Conservation (phyloP, 2,113 vertebrate genomes). For the Pluvianellus socialis region DNA sequence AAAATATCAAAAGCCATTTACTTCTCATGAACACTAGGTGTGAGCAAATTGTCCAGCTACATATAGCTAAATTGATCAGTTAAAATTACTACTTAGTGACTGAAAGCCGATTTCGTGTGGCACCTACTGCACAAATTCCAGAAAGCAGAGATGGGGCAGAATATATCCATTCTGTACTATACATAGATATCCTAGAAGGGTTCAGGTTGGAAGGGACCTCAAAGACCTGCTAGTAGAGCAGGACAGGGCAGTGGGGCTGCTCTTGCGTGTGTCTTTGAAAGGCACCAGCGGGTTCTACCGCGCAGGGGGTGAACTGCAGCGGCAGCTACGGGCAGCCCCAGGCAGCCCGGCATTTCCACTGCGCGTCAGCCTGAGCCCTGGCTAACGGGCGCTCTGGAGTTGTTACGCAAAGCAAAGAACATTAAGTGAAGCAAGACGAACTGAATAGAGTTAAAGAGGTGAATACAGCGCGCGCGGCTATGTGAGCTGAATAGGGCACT, state of each 20-base stretch:
- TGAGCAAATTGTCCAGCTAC: neutral
- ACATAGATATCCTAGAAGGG: rapidly evolving
- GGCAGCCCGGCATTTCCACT: neutral
- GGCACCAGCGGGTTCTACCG: too few relatives aligned
- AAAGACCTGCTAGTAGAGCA: too few relatives aligned
- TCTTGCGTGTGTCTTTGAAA: neutral
- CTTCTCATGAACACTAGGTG: neutral
- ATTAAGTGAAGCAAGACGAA: rapidly evolving
- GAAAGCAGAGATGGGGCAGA: neutral
- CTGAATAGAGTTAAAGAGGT: rapidly evolving
- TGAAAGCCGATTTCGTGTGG: neutral
- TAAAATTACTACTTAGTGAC: neutral
- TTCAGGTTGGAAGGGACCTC: too few relatives aligned
- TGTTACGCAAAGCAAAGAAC: neutral
- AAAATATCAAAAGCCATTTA: neutral
- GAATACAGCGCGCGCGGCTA: rapidly evolving
- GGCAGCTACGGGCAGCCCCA: neutral
- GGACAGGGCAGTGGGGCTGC: rapidly evolving
- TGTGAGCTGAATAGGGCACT: rapidly evolving
- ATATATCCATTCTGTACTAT: rapidly evolving
- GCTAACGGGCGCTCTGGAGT: rapidly evolving
- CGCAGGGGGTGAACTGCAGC: neutral
- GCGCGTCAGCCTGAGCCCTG: neutral
- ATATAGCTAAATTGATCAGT: neutral
- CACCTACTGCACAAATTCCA: neutral